Evolutionary conservation across 2,113 vertebrate species (phyloP), one percentile per base, ranked within the genome.

Genomic region (Chaetura pelagica): DNA sequence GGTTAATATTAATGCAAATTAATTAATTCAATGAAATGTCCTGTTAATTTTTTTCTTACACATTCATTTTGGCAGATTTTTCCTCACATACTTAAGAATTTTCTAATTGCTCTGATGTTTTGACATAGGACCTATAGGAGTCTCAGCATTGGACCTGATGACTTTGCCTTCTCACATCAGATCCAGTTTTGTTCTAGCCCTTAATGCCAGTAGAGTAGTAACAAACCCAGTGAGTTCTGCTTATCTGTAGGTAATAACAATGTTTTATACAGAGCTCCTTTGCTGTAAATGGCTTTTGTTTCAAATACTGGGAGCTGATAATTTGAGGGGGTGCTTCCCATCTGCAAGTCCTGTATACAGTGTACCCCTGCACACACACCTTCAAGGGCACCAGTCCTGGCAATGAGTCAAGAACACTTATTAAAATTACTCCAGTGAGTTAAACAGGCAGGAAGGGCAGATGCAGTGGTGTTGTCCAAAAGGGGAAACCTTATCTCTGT

Each of bases 371-470:
- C 21, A 66, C 64, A n/a, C 20, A 9, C 0, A 0, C 49, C 66
- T 89, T 64, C 91, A 95, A 90, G 92, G 96, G 85, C 83, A 90
- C 54, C 40, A 66, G 46, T 42, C 58, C 72, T 86, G 90, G 83
- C 92, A 86, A 13, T 29, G 49, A 54, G 46, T 58, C 87, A 87
- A 40, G 54, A 84, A 49, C 73, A 9, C 69, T 62, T 89, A 77
- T 89, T 52, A 51, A 92, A 83, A 42, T 80, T 0, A 63, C 69
- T 68, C 48, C 11, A 61, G 42, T 27, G 48, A 55, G 73, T 48
- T 87, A 74, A 93, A 48, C 51, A 71, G 69, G 20, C 2, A 0
- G 7, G 6, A 52, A 48, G 66, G 81, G 54, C 66, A 93, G 62
- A 69, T 82, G 62, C 74, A 82, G 19, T 20, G 18, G n/a, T 46